Evolutionary conservation across 2,888 invertebrate genomes (phyloP), one percentile per base, ranked within the genome.

Genomic region (Xylocampa areola): DNA sequence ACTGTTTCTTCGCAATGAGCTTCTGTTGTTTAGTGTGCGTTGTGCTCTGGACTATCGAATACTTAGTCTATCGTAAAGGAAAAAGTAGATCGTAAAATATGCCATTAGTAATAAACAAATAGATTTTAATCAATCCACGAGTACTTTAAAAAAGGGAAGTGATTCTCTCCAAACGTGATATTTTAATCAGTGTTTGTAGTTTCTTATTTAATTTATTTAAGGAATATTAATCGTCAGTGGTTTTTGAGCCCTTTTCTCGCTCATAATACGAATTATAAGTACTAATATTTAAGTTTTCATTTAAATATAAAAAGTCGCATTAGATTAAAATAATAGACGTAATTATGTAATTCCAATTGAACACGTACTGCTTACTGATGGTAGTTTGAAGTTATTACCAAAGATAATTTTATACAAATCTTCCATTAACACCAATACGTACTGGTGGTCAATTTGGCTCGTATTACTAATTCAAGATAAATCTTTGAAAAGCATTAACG

Each of bases 1-100:
- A 96, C 74, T 96, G 96, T 54, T 96, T 97, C 80, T 92, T 96
- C 51, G 94, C 95, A 2, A 94, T 97, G 79, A 95, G 96, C 62
- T 90, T 95, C 25, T 95, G 96, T 61, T 96, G 96, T 86, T 87
- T 95, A 29, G 79, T 96, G 3, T 96, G 96, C 79, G 95, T 96
- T 5, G 90, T 96, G 23, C 94, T 96, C 0, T 97, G 97, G 97
- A 89, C 94, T 27, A 85, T 96, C 39, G 97, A 76, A 23, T 76
- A 62, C 7, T 14, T 73, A n/a, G 65, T 73, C 1, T 68, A 72
- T 17, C 64, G 68, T 41, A 68, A 54, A 35, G 44, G 60, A 32
- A 68, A 41, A 37, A 59, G 58, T 73, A 65, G 43, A 40, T 49
- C 51, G 11, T 68, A 48, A 50, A 45, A 21, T 36, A 19, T 49